A percentile compares a stretch with the other conserved stretches of the same genome.
These are phyloP conservation scores for Paramormyrops kingsleyae DNA, from an alignment of 2,113 vertebrate species.

Conservation along the genomic window DNA sequence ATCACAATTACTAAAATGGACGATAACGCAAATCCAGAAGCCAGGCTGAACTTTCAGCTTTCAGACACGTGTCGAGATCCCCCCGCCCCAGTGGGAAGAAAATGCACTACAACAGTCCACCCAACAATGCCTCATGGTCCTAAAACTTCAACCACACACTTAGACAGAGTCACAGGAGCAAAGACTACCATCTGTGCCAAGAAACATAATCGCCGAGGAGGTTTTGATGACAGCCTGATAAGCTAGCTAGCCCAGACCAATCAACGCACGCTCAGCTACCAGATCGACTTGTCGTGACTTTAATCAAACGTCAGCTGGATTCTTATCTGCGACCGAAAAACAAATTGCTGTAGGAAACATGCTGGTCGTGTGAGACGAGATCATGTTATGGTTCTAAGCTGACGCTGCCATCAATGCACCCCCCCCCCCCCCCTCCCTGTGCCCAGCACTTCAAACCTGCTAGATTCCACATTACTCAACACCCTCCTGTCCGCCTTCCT, in stretches of 20 bases:
- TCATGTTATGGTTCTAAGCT: background rate
- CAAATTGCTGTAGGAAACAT: background rate
- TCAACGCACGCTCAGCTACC: background rate
- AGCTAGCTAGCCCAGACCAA: background rate
- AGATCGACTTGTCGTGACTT: background rate
- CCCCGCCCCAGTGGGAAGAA: background rate
- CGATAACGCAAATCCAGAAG: background rate
- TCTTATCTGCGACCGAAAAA: background rate
- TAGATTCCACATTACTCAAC: background rate
- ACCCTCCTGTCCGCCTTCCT: background rate
- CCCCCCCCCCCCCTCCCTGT: background rate
- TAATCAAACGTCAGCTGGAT: background rate
- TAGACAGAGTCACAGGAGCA: background rate
- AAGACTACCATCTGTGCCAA: background rate
- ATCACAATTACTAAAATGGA: background rate
- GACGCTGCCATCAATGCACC: background rate
- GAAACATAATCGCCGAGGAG: background rate
- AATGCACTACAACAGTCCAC: background rate
- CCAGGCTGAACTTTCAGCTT: background rate
- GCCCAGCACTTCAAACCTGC: background rate
- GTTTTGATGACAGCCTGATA: background rate
- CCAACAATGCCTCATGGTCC: background rate
- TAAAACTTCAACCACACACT: background rate
- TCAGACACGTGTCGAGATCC: background rate
- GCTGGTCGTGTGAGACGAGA: background rate